Evolutionary conservation across 2,797 vertebrate species (phyloP).

Genomic region (Tamandua tetradactyla): DNA sequence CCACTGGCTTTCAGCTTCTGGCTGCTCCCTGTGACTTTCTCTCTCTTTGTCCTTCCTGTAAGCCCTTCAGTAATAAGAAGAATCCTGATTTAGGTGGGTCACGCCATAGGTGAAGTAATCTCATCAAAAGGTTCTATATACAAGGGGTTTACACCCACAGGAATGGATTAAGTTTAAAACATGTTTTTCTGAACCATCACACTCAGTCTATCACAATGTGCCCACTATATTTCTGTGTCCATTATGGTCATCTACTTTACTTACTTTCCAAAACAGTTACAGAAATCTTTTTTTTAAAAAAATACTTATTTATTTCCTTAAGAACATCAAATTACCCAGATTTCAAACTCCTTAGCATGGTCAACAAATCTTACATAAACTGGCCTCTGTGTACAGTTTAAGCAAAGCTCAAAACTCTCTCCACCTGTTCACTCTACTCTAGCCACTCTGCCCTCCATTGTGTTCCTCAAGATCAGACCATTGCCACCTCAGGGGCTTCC

Average conservation of each 20-base stretch:
- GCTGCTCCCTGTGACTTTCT: too few species aligned
- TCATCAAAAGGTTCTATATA: too few species aligned
- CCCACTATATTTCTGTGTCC: not conserved
- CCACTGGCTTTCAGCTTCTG: too few species aligned
- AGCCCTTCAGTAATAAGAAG: too few species aligned
- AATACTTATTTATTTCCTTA: not conserved
- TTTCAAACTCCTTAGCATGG: not conserved
- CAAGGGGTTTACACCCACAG: too few species aligned
- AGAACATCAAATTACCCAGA: not conserved
- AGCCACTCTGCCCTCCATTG: not conserved
- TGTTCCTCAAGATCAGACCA: not conserved
- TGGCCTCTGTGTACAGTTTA: not conserved
- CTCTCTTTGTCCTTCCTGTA: too few species aligned
- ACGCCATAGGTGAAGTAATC: too few species aligned
- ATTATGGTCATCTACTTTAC: not conserved
- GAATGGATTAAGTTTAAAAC: too few species aligned
- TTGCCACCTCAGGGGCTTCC: not conserved
- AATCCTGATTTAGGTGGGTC: too few species aligned
- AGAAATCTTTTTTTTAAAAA: not conserved
- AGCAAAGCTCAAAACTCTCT: not conserved
- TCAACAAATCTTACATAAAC: too few species aligned
- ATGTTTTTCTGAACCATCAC: too few species aligned
- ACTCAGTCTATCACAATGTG: not conserved
- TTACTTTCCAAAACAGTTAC: not conserved
- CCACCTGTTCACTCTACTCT: not conserved